Evolutionary conservation across 37 sponge, comb jelly and placozoan genomes (phyloP), one percentile per base, ranked within the genome.

Genomic region (Beroe forskalii): DNA sequence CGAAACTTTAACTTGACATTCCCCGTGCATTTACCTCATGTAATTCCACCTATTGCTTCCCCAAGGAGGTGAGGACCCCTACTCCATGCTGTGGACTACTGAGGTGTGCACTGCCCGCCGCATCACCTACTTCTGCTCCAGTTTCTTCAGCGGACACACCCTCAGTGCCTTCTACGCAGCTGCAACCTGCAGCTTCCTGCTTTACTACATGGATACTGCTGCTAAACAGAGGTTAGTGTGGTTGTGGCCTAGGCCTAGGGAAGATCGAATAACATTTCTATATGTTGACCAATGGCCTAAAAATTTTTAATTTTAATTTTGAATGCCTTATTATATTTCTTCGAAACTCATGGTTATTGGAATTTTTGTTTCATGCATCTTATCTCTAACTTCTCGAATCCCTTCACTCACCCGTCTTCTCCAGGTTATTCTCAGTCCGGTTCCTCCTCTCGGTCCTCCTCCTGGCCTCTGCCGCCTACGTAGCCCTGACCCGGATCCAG

Each of bases 141-240:
- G 67, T 66, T 66, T 66, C 67, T 66, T 25, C 28, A 66, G 67
- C 20, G 67, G 67, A 66, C 67, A 66, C 20, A 66, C 67, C 28
- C 67, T 66, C 20, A 66, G 27, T 66, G 67, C 67, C 28, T 66
- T 66, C 67, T 66, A 66, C 28, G 67, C 67, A n/a, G 67, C 67
- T 6, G 20, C 28, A 8, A 8, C 28, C 28, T 66, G 67, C 67
- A n/a, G 67, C 28, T 66, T 66, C 6, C 28, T 66, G 67, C 28
- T 66, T 25, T n/a, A 66, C 67, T 66, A 27, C 67, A 66, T n/a
- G 27, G 67, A 66, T 24, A 8, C 20, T 8, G 6, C 23, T 24
- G 20, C 8, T 14, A 66, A 24, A 66, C 67, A 66, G 67, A n/a
- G n/a, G n/a, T n/a, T n/a, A n/a, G n/a, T n/a, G 17, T 9, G 60